Conservation (phyloP, 1,140 invertebrate genomes). For the Drosophila lini region DNA sequence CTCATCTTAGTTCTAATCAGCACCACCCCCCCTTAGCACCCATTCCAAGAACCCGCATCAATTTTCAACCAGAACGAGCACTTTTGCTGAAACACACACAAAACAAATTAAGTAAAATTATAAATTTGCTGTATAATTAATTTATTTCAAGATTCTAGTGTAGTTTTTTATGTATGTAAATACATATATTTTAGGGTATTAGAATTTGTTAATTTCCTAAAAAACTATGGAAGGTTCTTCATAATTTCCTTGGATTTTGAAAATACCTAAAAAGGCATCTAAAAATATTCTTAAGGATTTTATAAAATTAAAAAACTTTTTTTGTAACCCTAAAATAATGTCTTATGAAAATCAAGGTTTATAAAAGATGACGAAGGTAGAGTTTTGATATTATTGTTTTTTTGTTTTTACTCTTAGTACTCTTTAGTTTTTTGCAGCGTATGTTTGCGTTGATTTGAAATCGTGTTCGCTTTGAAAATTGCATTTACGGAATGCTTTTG, state of each 20-base stretch:
- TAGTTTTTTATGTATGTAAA: not conserved
- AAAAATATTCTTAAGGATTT: no score
- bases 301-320: no score
- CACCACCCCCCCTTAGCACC: not conserved
- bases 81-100: constrained; percentile 32
- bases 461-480: constrained; percentile 16
- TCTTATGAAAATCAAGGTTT: no score
- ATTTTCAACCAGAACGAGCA: constrained; percentile 7
- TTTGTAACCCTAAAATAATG: no score
- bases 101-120: not conserved
- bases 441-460: constrained; percentile 40
- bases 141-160: not conserved
- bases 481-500: constrained; percentile 21
- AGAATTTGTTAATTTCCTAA: no score
- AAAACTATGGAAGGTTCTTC: no score
- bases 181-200: no score
- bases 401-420: not conserved
- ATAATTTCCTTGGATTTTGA: no score
- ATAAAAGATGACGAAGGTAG: no score
- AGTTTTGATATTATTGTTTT: no score
- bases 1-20: constrained; percentile 28
- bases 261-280: no score
- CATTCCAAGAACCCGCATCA: constrained; percentile 27
- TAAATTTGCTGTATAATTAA: not conserved
- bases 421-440: not conserved